Conservation (phyloP, 2,888 invertebrate species). For the Onchidella celtica region DNA sequence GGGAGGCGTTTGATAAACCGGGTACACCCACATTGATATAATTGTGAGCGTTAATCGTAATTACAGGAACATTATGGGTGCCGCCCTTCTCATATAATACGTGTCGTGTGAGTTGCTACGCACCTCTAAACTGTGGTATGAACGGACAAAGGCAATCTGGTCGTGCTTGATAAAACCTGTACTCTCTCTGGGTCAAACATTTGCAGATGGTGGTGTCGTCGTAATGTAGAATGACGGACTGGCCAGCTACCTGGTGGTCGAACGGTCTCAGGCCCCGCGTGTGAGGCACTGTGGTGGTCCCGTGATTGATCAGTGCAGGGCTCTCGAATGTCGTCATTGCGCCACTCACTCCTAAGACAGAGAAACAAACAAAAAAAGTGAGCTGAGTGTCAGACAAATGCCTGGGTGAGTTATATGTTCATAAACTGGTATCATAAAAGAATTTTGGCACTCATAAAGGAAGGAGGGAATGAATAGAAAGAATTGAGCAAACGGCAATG, state of each 20-base stretch:
- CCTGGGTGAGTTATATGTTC: background rate
- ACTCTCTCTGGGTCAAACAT: constrained; percentile 93
- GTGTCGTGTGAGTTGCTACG: too few relatives aligned
- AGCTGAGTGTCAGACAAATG: background rate
- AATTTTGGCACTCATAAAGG: background rate
- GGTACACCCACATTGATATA: too few relatives aligned
- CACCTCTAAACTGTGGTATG: constrained; percentile 97
- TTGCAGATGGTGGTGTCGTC: constrained; percentile 92
- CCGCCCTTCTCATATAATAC: too few relatives aligned
- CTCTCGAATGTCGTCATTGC: background rate
- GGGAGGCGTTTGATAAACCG: too few relatives aligned
- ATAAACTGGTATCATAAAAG: background rate
- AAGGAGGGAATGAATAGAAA: background rate
- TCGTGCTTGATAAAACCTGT: constrained; percentile 97
- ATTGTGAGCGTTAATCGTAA: too few relatives aligned
- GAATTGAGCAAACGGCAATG: too few relatives aligned
- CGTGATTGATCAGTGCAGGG: background rate
- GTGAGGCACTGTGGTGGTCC: background rate
- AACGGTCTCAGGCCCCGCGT: constrained; percentile 77
- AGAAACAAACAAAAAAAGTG: background rate
- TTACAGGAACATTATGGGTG: too few relatives aligned
- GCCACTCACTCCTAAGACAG: background rate
- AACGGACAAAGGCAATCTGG: constrained; percentile 93
- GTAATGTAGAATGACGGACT: constrained; percentile 92
- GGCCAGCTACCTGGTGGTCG: constrained; percentile 92